These are phyloP conservation scores for Craniophora ligustri DNA, from an alignment of 2,888 invertebrate genomes.

Conservation along the genomic window DNA sequence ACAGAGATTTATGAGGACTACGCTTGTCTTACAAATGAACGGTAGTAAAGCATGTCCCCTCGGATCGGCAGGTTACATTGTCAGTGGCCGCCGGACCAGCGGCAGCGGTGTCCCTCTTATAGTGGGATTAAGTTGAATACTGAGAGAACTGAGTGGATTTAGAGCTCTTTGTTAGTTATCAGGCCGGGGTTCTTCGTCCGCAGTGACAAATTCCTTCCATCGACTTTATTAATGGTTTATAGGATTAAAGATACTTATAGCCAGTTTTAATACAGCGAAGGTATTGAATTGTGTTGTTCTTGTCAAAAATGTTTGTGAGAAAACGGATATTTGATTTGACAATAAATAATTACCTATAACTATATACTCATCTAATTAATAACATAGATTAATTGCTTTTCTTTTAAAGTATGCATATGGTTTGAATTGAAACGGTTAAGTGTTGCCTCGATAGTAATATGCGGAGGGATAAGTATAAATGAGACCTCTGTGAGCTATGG, in stretches of 20 bases:
- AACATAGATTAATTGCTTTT: too few relatives aligned
- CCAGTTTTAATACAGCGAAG: slow-evolving; percentile 31
- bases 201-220: slow-evolving; percentile 56
- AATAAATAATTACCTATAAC: too few relatives aligned
- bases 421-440: too few relatives aligned
- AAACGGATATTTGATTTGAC: too few relatives aligned
- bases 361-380: too few relatives aligned
- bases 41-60: slow-evolving; percentile 14
- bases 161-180: slow-evolving; percentile 63
- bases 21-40: slow-evolving; percentile 27
- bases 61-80: slow-evolving; percentile 38
- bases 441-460: too few relatives aligned
- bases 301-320: slow-evolving; percentile 1
- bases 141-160: slow-evolving; percentile 62
- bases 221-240: slow-evolving; percentile 56
- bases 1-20: slow-evolving; percentile 13
- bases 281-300: slow-evolving; percentile 21
- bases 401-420: too few relatives aligned
- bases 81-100: slow-evolving; percentile 39
- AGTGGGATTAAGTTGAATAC: slow-evolving; percentile 58
- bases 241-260: slow-evolving; percentile 48
- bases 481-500: too few relatives aligned
- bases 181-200: slow-evolving; percentile 48
- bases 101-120: slow-evolving; percentile 45
- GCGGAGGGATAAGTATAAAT: too few relatives aligned